These are phyloP conservation scores for Diarsia rubi DNA, from an alignment of 2,888 invertebrate genomes.

Conservation along the genomic window DNA sequence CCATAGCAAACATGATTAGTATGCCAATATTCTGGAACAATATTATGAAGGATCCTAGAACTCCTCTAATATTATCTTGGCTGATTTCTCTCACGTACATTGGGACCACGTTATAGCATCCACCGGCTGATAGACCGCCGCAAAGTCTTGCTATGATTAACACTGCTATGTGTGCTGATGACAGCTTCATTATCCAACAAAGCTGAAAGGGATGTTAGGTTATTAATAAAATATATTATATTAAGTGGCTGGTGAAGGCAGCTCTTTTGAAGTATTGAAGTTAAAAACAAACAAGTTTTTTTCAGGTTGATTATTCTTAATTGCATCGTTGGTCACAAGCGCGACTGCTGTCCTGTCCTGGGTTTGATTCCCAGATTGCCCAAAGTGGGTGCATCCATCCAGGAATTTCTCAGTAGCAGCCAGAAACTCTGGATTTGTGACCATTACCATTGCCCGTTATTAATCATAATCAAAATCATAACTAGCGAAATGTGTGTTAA, in stretches of 20 bases:
- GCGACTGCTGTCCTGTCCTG: too few relatives aligned
- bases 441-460: too few relatives aligned
- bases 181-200: conserved; percentile 79
- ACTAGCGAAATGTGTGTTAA: too few relatives aligned
- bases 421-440: too few relatives aligned
- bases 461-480: too few relatives aligned
- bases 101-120: conserved; percentile 78
- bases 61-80: conserved; percentile 79
- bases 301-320: background rate
- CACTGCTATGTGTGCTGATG: conserved; percentile 67
- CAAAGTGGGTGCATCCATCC: too few relatives aligned
- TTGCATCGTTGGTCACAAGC: too few relatives aligned
- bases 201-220: conserved; percentile 67
- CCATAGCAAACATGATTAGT: conserved; percentile 79
- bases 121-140: conserved; percentile 78
- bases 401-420: too few relatives aligned
- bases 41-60: conserved; percentile 76
- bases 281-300: background rate
- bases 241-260: background rate
- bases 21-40: conserved; percentile 78
- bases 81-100: conserved; percentile 83
- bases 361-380: too few relatives aligned
- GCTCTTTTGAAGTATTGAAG: background rate
- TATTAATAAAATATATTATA: conserved; percentile 4
- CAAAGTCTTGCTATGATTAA: conserved; percentile 76